These are phyloP conservation scores for Cabera pusaria DNA, from an alignment of 2,888 invertebrate species.

Conservation along the genomic window DNA sequence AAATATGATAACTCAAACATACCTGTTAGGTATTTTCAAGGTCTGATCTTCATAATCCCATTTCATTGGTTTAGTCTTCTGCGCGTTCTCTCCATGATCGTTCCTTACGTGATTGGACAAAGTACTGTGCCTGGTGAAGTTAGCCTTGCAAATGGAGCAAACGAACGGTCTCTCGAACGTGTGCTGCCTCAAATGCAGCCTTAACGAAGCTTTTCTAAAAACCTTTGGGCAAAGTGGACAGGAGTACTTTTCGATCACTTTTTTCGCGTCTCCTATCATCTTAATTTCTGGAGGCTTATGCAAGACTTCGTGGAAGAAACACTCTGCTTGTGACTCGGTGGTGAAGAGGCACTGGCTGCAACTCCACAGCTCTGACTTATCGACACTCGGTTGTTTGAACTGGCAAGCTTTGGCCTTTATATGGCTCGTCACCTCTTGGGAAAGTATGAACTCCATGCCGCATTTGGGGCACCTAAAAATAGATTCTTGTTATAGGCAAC, in stretches of 20 bases:
- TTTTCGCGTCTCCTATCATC: constrained; percentile 47
- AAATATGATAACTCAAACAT: too few relatives aligned
- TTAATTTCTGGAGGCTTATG: constrained; percentile 77
- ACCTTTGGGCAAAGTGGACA: constrained; percentile 88
- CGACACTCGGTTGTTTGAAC: constrained; percentile 43
- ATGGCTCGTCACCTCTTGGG: constrained; percentile 90
- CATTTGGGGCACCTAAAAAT: constrained; percentile 87
- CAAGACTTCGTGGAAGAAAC: constrained; percentile 88
- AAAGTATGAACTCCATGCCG: constrained; percentile 86
- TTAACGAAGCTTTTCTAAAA: constrained; percentile 86
- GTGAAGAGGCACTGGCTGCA: constrained; percentile 85
- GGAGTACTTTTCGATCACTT: constrained; percentile 73
- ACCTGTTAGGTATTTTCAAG: constrained; percentile 55
- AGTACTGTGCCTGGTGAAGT: constrained; percentile 87
- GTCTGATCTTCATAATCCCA: constrained; percentile 51
- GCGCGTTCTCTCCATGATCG: constrained; percentile 65
- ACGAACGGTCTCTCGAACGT: constrained; percentile 88
- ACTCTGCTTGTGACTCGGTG: constrained; percentile 87
- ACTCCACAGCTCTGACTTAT: constrained; percentile 67
- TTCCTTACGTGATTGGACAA: constrained; percentile 84
- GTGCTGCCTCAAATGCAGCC: constrained; percentile 88
- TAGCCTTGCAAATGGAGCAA: constrained; percentile 85
- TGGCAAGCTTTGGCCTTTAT: constrained; percentile 84
- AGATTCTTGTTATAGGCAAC: too few relatives aligned
- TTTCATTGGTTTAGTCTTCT: constrained; percentile 36